Evolutionary conservation across 2,888 invertebrate species (phyloP).

Genomic region (Dusona sp.): DNA sequence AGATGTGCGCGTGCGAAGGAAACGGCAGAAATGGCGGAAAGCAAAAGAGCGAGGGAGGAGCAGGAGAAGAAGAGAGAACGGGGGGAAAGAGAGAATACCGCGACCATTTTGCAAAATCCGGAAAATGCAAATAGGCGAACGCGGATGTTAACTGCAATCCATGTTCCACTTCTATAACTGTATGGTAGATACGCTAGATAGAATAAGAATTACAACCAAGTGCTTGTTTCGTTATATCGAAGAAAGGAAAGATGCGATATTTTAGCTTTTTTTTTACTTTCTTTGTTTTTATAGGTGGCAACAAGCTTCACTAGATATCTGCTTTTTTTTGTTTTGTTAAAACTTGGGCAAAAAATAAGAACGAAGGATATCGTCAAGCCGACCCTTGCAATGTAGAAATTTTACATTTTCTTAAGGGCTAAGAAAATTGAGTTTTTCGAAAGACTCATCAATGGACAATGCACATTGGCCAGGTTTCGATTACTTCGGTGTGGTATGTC

Average conservation of each 20-base stretch:
- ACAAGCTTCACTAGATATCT: neutral
- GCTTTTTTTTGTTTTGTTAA: neutral
- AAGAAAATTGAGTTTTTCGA: neutral
- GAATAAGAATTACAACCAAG: slow-evolving; percentile 33
- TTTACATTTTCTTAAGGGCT: neutral
- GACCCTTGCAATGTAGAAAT: neutral
- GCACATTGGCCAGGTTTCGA: neutral
- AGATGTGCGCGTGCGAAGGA: slow-evolving; percentile 24
- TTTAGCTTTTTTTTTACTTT: neutral
- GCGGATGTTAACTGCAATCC: slow-evolving; percentile 55
- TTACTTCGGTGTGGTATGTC: neutral
- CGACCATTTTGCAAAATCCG: slow-evolving; percentile 64
- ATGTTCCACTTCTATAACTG: slow-evolving; percentile 36
- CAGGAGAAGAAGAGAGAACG: slow-evolving; percentile 38
- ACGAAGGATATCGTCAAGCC: neutral
- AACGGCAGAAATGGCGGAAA: slow-evolving; percentile 42
- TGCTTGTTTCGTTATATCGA: neutral
- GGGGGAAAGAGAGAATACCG: slow-evolving; percentile 52
- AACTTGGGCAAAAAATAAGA: neutral
- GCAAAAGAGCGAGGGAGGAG: slow-evolving; percentile 55
- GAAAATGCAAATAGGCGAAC: slow-evolving; percentile 62
- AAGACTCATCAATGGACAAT: neutral
- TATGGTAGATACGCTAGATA: slow-evolving; percentile 22
- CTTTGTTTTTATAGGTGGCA: neutral
- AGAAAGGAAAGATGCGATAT: neutral